phyloP scores from a whole-genome alignment of 2,797 vertebrate species.

The Vultur gryphus region DNA sequence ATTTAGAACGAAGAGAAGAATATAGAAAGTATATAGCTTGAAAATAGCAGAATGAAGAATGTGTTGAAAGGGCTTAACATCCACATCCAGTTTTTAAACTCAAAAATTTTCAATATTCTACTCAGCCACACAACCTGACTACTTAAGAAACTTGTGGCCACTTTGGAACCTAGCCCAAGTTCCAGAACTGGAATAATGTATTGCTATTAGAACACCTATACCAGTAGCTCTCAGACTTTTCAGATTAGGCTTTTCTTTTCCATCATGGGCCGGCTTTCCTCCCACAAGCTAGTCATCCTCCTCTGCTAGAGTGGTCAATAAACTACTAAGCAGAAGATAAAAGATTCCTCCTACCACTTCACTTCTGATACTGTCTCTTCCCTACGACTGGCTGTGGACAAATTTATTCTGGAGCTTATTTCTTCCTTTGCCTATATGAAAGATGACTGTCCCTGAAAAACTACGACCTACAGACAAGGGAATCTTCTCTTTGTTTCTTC shows the following conservation, averaged over 20 bases:
- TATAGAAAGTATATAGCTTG: background rate
- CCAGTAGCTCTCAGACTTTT: background rate
- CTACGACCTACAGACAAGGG: background rate
- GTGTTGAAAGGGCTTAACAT: background rate
- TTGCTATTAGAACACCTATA: background rate
- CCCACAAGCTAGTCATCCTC: background rate
- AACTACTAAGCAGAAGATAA: background rate
- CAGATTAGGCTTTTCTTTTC: background rate
- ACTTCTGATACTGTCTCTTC: background rate
- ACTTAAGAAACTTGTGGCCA: background rate
- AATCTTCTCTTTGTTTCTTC: background rate
- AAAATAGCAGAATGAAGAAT: background rate
- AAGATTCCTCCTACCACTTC: background rate
- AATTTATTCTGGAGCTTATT: background rate
- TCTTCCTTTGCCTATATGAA: background rate
- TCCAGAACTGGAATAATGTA: background rate
- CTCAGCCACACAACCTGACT: background rate
- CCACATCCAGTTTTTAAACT: background rate
- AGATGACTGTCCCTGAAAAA: background rate
- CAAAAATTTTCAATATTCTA: background rate
- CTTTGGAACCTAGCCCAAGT: background rate
- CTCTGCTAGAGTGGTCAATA: background rate
- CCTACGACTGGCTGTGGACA: background rate
- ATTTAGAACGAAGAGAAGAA: background rate
- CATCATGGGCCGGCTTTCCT: too few species aligned